Base-by-base conservation (phyloP, 2,888 invertebrate genomes). In the Callinectes sapidus region DNA sequence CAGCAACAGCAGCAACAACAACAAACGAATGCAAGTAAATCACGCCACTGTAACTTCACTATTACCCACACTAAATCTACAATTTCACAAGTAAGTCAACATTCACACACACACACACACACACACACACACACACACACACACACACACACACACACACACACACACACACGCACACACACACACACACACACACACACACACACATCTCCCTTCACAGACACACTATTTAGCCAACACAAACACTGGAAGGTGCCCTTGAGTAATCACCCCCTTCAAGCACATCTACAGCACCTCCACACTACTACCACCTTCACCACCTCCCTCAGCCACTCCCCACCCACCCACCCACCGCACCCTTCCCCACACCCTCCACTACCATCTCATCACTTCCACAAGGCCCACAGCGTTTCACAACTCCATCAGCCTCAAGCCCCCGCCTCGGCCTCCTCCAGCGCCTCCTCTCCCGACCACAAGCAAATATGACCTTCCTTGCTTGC, bases 221-320 rank as follows among this genome's bases (percentile, higher is more conserved):
- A 32, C 35, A 81, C 16, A 32, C 18, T 81, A 81, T 81, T 81
- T 81, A 81, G 81, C 35, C 35, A 81, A 81, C 81, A 81, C 32
- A 81, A 81, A 81, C 81, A 81, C 71, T 18, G 81, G 16, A 35
- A 35, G 81, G 71, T 18, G 81, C 35, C 81, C 81, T 81, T 81
- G 81, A 81, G 81, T 35, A 13, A 32, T 35, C 16, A 32, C 81
- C 35, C 81, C 81, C 28, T 77, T n/a, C 71, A 28, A 77, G 71
- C n/a, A 28, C 14, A 35, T 13, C 81, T 32, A 13, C 81, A 16
- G 16, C 35, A 23, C 81, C 77, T 35, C 77, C 81, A 61, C 48
- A 48, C 61, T 23, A 61, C 23, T 61, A 61, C 61, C 18, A 61
- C 32, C 81, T 35, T n/a, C 81, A 16, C 35, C 81, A 23, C 81